phyloP scores from a whole-genome alignment of 2,888 invertebrate species.

The Pandemis heparana region DNA sequence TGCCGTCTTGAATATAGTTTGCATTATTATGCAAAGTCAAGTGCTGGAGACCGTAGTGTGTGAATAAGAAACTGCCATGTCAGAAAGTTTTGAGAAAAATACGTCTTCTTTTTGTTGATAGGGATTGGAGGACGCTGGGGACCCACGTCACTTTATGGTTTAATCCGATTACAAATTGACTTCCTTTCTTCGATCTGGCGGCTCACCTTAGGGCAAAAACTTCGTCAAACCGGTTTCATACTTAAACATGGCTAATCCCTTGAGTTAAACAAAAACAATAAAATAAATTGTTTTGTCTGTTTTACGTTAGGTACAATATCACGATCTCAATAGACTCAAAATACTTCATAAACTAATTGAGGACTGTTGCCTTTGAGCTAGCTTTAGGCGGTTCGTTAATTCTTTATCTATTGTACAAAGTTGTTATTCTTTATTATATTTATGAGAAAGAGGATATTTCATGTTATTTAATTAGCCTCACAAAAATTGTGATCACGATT shows the following conservation, averaged over 20 bases:
- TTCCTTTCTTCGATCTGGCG: not conserved
- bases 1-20: slow-evolving; percentile 74
- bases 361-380: no score
- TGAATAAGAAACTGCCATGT: slow-evolving; percentile 55
- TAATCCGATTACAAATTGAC: slow-evolving; percentile 23
- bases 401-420: no score
- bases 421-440: no score
- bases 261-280: not conserved
- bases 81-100: slow-evolving; percentile 54
- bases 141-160: slow-evolving; percentile 13
- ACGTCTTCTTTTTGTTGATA: slow-evolving; percentile 44
- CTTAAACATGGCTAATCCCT: not conserved
- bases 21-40: slow-evolving; percentile 77
- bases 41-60: slow-evolving; percentile 60
- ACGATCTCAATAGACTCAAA: no score
- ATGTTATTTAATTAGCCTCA: not conserved
- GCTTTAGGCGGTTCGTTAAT: no score
- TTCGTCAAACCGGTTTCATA: not conserved
- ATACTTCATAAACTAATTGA: no score
- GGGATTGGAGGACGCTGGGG: slow-evolving; percentile 16
- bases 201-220: not conserved
- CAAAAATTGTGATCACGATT: not conserved
- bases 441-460: no score
- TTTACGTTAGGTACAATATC: no score
- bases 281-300: not conserved